Conservation (phyloP, 2,888 invertebrate genomes). For the Cantharis flavilabris region DNA sequence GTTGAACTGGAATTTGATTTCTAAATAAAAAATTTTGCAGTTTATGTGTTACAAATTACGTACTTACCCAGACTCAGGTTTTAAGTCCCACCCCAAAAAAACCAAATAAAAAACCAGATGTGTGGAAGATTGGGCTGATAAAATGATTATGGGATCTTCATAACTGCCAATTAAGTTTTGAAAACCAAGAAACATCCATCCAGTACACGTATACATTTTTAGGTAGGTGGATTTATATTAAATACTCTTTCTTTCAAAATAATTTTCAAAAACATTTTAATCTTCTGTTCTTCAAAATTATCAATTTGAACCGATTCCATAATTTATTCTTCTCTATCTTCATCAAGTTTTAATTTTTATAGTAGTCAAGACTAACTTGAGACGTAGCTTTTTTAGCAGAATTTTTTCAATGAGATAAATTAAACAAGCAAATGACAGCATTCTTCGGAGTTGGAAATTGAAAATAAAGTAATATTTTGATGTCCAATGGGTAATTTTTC, state of each 20-base stretch:
- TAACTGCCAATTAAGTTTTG: constrained; percentile 17
- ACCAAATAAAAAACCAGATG: constrained; percentile 37
- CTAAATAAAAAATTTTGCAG: not conserved
- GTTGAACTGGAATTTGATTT: not conserved
- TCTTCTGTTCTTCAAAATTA: constrained; percentile 2
- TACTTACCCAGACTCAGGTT: constrained; percentile 38
- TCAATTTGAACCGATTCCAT: not conserved
- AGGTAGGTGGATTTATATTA: not conserved
- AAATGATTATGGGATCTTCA: constrained; percentile 30
- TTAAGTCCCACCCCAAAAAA: constrained; percentile 37
- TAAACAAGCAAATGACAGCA: not conserved
- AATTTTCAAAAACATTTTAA: not conserved
- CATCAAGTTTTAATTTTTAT: not conserved
- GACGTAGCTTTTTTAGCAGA: not conserved
- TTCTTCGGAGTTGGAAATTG: not conserved
- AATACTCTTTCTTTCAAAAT: not conserved
- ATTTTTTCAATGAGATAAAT: not conserved
- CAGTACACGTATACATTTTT: not conserved
- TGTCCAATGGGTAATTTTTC: not conserved
- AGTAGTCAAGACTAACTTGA: not conserved
- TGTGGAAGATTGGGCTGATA: constrained; percentile 57
- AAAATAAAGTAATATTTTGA: not conserved
- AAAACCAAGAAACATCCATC: constrained; percentile 13
- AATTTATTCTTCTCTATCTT: not conserved
- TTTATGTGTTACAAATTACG: constrained; percentile 16